Conservation (phyloP, 1,140 invertebrate species). For the Pachyrhynchus sulphureomaculatus region DNA sequence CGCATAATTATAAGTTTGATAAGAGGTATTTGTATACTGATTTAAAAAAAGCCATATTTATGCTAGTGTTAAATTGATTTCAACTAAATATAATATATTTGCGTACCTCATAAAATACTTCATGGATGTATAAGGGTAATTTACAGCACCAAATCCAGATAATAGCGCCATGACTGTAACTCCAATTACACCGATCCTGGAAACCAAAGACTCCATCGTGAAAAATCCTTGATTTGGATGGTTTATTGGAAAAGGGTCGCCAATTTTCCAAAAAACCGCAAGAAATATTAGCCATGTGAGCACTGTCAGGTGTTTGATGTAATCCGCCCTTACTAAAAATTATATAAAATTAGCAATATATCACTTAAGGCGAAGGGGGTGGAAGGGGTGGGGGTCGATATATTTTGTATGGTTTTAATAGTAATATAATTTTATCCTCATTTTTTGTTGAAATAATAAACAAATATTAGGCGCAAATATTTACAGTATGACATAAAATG, state of each 20-base stretch:
- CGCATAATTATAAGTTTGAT: too few species aligned
- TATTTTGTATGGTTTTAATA: too few species aligned
- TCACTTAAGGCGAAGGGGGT: too few species aligned
- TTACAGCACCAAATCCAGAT: constrained; percentile 99
- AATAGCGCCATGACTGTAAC: constrained; percentile 99
- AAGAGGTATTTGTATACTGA: too few species aligned
- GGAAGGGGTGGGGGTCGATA: too few species aligned
- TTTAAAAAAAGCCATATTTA: too few species aligned
- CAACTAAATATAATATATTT: not conserved
- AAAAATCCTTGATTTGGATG: constrained; percentile 92
- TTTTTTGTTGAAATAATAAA: too few species aligned
- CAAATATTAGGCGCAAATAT: too few species aligned
- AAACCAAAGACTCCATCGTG: constrained; percentile 95
- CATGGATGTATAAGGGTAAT: constrained; percentile 99
- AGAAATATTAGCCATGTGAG: constrained; percentile 89
- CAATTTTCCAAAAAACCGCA: constrained; percentile 98
- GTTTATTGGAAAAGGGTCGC: constrained; percentile 97
- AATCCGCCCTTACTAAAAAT: constrained; percentile 74
- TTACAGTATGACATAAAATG: too few species aligned
- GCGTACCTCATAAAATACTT: constrained; percentile 91
- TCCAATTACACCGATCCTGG: constrained; percentile 94
- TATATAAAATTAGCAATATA: not conserved
- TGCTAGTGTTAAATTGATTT: not conserved
- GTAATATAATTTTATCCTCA: too few species aligned
- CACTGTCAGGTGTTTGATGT: constrained; percentile 79